Percentiles rank a stretch among this genome's conserved stretches.
Evolutionary conservation across 1,140 invertebrate species (phyloP).

Genomic region (Dinoponera quadriceps): DNA sequence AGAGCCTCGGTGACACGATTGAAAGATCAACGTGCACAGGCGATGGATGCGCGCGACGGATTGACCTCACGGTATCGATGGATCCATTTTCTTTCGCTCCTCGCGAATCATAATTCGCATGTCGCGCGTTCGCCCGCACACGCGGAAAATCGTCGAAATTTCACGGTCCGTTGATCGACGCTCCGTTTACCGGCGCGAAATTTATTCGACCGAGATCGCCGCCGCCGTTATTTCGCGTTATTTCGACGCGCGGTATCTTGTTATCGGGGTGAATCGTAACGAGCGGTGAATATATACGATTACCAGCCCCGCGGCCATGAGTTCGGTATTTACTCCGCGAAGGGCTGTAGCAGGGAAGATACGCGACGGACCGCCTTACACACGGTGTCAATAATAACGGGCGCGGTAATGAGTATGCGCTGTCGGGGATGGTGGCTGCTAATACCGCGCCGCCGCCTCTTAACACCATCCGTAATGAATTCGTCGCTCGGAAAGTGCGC

Average conservation of each 20-base stretch:
- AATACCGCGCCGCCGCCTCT: slow-evolving; percentile 70
- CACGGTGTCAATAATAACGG: slow-evolving; percentile 77
- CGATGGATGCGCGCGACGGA: not conserved
- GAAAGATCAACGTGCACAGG: not conserved
- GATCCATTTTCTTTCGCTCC: not conserved
- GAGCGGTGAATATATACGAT: slow-evolving; percentile 11
- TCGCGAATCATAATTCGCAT: not conserved
- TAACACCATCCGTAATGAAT: slow-evolving; percentile 81
- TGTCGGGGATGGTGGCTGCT: slow-evolving; percentile 63
- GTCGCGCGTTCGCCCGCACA: not conserved
- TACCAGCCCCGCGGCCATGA: slow-evolving; percentile 24
- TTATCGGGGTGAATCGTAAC: slow-evolving; percentile 39
- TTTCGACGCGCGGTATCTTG: slow-evolving; percentile 34
- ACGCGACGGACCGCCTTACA: slow-evolving; percentile 58
- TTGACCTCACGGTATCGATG: too few species aligned
- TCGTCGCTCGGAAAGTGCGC: slow-evolving; percentile 61
- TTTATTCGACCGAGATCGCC: slow-evolving; percentile 40
- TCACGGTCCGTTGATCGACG: slow-evolving; percentile 24
- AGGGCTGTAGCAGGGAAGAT: slow-evolving; percentile 61
- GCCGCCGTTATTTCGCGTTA: slow-evolving; percentile 41
- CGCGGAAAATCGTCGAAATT: too few species aligned
- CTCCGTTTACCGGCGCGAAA: slow-evolving; percentile 41
- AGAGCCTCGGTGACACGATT: not conserved
- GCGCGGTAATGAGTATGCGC: slow-evolving; percentile 73
- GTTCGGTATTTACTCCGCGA: slow-evolving; percentile 57